Conservation (phyloP, 1,140 invertebrate species). For the Teleopsis dalmanni region DNA sequence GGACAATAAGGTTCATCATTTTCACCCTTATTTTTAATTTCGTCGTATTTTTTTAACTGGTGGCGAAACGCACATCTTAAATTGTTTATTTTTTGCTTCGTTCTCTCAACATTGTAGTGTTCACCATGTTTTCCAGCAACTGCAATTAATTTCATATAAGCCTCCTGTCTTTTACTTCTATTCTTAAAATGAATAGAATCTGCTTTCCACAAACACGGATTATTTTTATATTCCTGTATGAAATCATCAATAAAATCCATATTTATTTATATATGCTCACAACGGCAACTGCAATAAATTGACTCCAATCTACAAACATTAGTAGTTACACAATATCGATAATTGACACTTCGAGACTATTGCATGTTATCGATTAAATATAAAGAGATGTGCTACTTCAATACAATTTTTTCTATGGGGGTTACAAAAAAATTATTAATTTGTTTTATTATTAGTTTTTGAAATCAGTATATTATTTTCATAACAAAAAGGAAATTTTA, state of each 20-base stretch:
- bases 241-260: constrained; percentile 44
- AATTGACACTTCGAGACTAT: no score
- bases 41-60: constrained; percentile 39
- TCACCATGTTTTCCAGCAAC: constrained; percentile 40
- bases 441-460: no score
- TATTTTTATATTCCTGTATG: constrained; percentile 39
- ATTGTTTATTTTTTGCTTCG: constrained; percentile 44
- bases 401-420: no score
- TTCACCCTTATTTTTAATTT: constrained; percentile 36
- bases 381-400: no score
- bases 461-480: no score
- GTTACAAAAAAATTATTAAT: no score
- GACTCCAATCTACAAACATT: no score
- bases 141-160: constrained; percentile 37
- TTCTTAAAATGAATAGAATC: constrained; percentile 37
- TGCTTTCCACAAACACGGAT: constrained; percentile 42
- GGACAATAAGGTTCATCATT: constrained; percentile 41
- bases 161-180: constrained; percentile 32
- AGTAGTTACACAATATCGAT: no score
- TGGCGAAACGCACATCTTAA: constrained; percentile 40
- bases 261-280: no score
- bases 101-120: constrained; percentile 39
- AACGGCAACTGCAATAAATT: no score
- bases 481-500: no score
- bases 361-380: no score